phyloP scores from a whole-genome alignment of 2,113 vertebrate species.

The Pachyramphus minor region DNA sequence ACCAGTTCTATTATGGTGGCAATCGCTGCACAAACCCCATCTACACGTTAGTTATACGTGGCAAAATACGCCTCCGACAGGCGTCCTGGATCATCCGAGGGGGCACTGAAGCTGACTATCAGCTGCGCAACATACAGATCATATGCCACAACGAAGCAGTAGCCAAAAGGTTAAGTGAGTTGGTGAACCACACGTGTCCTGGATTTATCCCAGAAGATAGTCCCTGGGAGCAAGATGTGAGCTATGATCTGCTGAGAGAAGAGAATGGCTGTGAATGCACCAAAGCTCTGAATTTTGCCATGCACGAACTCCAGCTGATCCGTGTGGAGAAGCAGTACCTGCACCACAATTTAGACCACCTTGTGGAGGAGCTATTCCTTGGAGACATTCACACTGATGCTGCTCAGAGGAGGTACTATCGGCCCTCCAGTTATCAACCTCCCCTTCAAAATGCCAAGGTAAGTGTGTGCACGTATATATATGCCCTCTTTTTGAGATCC shows the following conservation, averaged over 20 bases:
- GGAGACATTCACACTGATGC: slow-evolving; percentile 92
- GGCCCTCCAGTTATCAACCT: slow-evolving; percentile 91
- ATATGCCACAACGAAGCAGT: slow-evolving; percentile 80
- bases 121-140: slow-evolving; percentile 83
- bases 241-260: slow-evolving; percentile 86
- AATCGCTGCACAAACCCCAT: slow-evolving; percentile 83
- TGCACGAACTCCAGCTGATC: slow-evolving; percentile 95
- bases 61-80: slow-evolving; percentile 88
- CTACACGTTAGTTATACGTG: slow-evolving; percentile 82
- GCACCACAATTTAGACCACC: slow-evolving; percentile 87
- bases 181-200: slow-evolving; percentile 81
- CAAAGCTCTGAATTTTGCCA: slow-evolving; percentile 87
- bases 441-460: slow-evolving; percentile 94
- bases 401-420: slow-evolving; percentile 88
- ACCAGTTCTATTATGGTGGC: slow-evolving; percentile 84
- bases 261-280: slow-evolving; percentile 84
- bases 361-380: slow-evolving; percentile 93
- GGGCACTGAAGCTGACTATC: slow-evolving; percentile 92
- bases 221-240: slow-evolving; percentile 78
- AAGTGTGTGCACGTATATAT: background rate
- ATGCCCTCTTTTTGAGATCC: background rate
- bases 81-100: slow-evolving; percentile 96
- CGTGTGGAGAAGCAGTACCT: slow-evolving; percentile 92
- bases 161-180: slow-evolving; percentile 78
- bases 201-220: slow-evolving; percentile 68